Percentiles rank a stretch among this genome's conserved stretches.
Evolutionary conservation across 2,113 vertebrate species (phyloP).

Genomic region (Alosa alosa): DNA sequence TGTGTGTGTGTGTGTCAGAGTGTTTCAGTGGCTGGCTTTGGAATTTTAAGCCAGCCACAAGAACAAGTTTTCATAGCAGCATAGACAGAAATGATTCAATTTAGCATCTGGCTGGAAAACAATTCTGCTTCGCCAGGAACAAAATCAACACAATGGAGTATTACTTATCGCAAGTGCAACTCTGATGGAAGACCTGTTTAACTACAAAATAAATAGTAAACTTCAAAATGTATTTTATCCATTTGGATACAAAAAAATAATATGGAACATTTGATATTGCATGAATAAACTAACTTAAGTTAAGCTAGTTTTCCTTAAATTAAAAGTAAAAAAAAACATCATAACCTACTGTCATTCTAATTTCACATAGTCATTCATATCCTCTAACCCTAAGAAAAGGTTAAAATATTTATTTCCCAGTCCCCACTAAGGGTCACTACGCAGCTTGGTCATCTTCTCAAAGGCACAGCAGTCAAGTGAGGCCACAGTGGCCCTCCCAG

Average conservation of each 20-base stretch:
- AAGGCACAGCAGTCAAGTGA: neutral
- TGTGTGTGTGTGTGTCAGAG: neutral
- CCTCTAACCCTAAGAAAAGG: neutral
- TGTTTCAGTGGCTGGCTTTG: constrained; percentile 2
- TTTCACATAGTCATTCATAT: neutral
- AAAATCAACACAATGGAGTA: neutral
- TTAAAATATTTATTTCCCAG: neutral
- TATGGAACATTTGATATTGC: neutral
- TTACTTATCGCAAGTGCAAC: neutral
- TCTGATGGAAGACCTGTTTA: neutral
- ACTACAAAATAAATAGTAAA: neutral
- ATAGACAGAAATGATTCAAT: neutral
- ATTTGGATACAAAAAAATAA: neutral
- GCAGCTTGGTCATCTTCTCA: neutral
- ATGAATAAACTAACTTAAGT: neutral
- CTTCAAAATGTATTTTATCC: neutral
- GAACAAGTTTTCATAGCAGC: constrained; percentile 1
- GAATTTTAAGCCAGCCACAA: constrained; percentile 10
- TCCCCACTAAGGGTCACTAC: neutral
- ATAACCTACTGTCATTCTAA: neutral
- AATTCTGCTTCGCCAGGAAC: neutral
- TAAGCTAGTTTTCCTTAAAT: neutral
- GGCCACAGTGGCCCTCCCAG: neutral
- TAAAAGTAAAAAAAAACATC: neutral
- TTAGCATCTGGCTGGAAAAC: constrained; percentile 9